A percentile compares a stretch with the other conserved stretches of the same genome.
Conservation (phyloP, 2,797 vertebrate genomes). For the Semaprochilodus insignis region DNA sequence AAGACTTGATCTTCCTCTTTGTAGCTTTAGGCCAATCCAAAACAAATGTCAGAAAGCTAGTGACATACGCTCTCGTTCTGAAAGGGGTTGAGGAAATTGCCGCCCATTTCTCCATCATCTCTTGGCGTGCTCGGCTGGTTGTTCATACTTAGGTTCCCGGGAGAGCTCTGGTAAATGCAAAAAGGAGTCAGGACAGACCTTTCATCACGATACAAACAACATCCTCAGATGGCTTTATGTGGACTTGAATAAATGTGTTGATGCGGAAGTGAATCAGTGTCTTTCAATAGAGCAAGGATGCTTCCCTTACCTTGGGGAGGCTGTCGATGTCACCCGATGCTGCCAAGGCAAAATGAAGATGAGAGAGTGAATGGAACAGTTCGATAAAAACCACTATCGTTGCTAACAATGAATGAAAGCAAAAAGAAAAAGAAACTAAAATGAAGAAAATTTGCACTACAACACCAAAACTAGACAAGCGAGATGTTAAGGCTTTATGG, state of each 20-base stretch:
- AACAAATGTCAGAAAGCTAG: neutral
- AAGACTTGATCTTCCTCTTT: neutral
- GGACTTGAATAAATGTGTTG: conserved; percentile 1
- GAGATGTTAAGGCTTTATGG: too few species aligned
- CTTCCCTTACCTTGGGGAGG: conserved; percentile 91
- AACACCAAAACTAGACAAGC: too few species aligned
- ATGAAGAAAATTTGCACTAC: neutral
- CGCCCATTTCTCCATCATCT: conserved; percentile 96
- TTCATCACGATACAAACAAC: neutral
- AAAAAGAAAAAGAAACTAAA: neutral
- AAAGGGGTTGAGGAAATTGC: conserved; percentile 98
- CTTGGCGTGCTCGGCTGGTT: conserved; percentile 97
- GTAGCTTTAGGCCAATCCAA: neutral
- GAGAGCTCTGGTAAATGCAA: conserved; percentile 87
- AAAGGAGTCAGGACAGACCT: conserved; percentile 31
- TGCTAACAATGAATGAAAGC: neutral
- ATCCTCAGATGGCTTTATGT: neutral
- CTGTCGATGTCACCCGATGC: conserved; percentile 98
- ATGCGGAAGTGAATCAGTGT: neutral
- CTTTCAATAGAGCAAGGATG: conserved; percentile 21
- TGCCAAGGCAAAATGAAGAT: conserved; percentile 63
- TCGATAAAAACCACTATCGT: neutral
- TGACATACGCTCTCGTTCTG: conserved; percentile 96
- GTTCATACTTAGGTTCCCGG: conserved; percentile 97
- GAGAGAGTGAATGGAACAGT: neutral